phyloP scores from a whole-genome alignment of 30 jellyfish, hydroid and myxozoan species.

The Aurelia aurita region DNA sequence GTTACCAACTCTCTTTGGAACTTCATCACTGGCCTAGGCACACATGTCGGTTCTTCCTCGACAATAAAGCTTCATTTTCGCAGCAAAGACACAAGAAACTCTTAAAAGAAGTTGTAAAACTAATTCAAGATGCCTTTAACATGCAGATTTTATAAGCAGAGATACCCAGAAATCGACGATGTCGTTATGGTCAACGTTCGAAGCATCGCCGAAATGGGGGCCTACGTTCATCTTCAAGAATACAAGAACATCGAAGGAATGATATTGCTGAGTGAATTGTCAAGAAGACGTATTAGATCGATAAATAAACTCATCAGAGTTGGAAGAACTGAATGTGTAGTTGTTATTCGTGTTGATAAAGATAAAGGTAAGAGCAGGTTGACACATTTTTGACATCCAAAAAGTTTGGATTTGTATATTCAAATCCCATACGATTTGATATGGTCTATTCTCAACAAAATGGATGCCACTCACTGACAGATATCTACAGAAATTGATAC shows the following conservation, averaged over 20 bases:
- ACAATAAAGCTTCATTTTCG: too few relatives aligned
- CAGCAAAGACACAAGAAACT: too few relatives aligned
- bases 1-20: neutral
- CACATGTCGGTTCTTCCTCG: too few relatives aligned
- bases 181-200: constrained; percentile 97
- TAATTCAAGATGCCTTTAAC: constrained; percentile 81
- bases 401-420: too few relatives aligned
- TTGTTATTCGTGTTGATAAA: constrained; percentile 94
- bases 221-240: constrained; percentile 92
- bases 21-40: too few relatives aligned
- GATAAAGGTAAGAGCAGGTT: constrained; percentile 88
- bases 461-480: too few relatives aligned
- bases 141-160: constrained; percentile 86
- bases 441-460: too few relatives aligned
- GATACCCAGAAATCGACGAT: constrained; percentile 91
- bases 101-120: too few relatives aligned
- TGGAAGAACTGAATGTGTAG: constrained; percentile 95
- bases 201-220: constrained; percentile 96
- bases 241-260: constrained; percentile 95
- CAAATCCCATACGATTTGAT: too few relatives aligned
- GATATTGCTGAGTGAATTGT: constrained; percentile 93
- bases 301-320: constrained; percentile 92
- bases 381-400: too few relatives aligned
- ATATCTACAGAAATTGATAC: too few relatives aligned
- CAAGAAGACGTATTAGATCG: constrained; percentile 97